These are phyloP conservation scores for Palythoa grandis DNA, from an alignment of 92 coral and sea anemone genomes.

Conservation along the genomic window DNA sequence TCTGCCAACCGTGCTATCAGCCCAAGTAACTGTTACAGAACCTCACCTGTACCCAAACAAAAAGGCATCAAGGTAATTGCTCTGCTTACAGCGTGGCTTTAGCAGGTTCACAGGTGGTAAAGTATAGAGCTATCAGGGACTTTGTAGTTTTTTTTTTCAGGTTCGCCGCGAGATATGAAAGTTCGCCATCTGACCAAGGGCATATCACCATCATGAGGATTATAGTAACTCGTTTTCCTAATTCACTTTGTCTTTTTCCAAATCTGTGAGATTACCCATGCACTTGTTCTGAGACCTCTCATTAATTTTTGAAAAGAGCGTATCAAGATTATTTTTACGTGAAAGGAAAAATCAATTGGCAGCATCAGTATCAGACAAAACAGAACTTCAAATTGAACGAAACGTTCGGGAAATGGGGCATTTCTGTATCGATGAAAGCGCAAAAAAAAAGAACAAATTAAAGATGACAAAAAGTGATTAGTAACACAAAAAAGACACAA, in stretches of 20 bases:
- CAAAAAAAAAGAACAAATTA: background rate
- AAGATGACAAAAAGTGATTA: constrained; percentile 1
- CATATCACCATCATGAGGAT: background rate
- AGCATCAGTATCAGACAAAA: background rate
- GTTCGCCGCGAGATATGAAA: background rate
- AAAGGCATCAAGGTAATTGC: constrained; percentile 35
- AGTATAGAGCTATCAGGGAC: background rate
- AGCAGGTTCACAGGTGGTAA: constrained; percentile 3
- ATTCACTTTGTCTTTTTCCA: background rate
- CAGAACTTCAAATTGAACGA: background rate
- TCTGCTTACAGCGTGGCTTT: background rate
- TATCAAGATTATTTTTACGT: background rate
- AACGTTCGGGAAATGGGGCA: background rate
- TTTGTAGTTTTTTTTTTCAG: background rate
- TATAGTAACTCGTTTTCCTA: background rate
- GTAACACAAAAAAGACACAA: constrained; percentile 40
- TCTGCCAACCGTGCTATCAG: background rate
- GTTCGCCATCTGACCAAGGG: background rate
- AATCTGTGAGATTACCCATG: background rate
- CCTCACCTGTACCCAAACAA: background rate
- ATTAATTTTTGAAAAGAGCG: constrained; percentile 4
- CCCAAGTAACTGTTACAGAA: background rate
- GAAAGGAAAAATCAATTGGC: too few species aligned
- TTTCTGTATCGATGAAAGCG: background rate
- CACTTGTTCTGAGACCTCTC: background rate